Evolutionary conservation across 2,888 invertebrate species (phyloP).

Genomic region (Ophioninae sp.): DNA sequence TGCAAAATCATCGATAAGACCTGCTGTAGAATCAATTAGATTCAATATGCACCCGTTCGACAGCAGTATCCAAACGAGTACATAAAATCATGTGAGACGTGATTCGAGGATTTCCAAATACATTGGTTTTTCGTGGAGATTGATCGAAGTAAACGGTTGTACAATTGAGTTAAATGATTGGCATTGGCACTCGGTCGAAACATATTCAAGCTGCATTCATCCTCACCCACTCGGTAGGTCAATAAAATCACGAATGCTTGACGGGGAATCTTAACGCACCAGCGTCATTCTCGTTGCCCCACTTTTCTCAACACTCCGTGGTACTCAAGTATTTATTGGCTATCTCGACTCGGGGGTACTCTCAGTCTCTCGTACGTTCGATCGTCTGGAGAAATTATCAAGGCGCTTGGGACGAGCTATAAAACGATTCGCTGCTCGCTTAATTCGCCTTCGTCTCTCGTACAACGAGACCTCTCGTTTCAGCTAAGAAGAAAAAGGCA

Average conservation of each 20-base stretch:
- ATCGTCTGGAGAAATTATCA: not conserved
- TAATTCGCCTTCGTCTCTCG: not conserved
- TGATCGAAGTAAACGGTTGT: not conserved
- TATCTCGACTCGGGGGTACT: slow-evolving; percentile 5
- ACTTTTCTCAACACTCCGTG: slow-evolving; percentile 12
- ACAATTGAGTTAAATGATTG: not conserved
- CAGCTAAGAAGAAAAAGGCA: slow-evolving; percentile 5
- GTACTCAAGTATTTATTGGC: slow-evolving; percentile 38
- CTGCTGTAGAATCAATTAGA: too few species aligned
- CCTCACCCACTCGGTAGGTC: slow-evolving; percentile 20
- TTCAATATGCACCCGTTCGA: too few species aligned
- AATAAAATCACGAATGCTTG: slow-evolving; percentile 44
- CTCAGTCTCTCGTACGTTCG: not conserved
- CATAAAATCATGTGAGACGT: too few species aligned
- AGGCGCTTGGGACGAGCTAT: slow-evolving; percentile 6
- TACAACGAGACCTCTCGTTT: too few species aligned
- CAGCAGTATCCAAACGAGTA: too few species aligned
- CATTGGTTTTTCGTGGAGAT: slow-evolving; percentile 2
- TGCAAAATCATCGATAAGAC: too few species aligned
- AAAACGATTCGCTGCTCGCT: slow-evolving; percentile 13
- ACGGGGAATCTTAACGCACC: slow-evolving; percentile 35
- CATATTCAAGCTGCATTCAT: not conserved
- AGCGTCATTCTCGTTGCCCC: slow-evolving; percentile 1
- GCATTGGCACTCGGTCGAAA: not conserved
- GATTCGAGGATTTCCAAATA: not conserved